Evolutionary conservation across 1,140 invertebrate genomes (phyloP).

Genomic region (Neodiprion fabricii): DNA sequence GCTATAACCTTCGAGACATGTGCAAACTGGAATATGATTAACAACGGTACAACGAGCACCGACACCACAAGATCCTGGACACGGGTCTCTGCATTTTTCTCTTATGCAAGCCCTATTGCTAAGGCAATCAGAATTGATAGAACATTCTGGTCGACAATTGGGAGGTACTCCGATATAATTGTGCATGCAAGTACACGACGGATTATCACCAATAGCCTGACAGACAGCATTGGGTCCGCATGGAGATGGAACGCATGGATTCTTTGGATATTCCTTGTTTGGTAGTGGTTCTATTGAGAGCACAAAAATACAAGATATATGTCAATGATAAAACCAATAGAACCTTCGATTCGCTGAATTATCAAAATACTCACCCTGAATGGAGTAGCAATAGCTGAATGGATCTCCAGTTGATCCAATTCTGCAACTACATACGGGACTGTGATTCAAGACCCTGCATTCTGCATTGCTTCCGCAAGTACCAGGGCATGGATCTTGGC

Average conservation of each 20-base stretch:
- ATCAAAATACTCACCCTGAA: conserved; percentile 35
- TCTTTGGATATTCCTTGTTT: conserved; percentile 29
- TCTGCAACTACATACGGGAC: conserved; percentile 63
- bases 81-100: conserved; percentile 77
- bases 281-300: conserved; percentile 17
- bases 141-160: conserved; percentile 75
- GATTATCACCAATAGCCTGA: conserved; percentile 47
- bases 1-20: conserved; percentile 69
- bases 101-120: conserved; percentile 71
- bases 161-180: conserved; percentile 74
- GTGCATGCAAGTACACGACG: conserved; percentile 68
- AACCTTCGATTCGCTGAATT: no score
- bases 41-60: conserved; percentile 74
- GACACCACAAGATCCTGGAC: conserved; percentile 75
- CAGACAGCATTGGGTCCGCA: conserved; percentile 76
- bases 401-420: conserved; percentile 66
- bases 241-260: conserved; percentile 67
- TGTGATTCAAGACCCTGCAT: conserved; percentile 65
- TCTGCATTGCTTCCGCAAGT: conserved; percentile 66
- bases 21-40: conserved; percentile 76
- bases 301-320: background rate
- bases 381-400: conserved; percentile 60
- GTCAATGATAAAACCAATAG: no score
- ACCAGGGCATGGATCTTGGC: conserved; percentile 66
- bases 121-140: conserved; percentile 71